phyloP scores from a whole-genome alignment of 1,140 invertebrate genomes.

The Campoletis sonorensis region DNA sequence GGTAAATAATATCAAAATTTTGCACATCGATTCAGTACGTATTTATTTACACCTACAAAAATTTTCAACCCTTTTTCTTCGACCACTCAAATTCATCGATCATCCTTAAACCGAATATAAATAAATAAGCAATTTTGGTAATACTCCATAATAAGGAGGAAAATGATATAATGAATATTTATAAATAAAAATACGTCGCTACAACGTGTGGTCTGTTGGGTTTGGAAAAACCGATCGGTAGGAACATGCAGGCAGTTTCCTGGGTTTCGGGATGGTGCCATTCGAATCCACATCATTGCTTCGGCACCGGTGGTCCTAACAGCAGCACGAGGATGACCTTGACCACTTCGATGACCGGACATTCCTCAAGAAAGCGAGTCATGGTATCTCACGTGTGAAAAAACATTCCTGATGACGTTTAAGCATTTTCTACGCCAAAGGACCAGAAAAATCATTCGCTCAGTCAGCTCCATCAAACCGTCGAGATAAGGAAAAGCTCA shows the following conservation, averaged over 20 bases:
- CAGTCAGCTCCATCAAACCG: too few species aligned
- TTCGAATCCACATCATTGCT: conserved; percentile 69
- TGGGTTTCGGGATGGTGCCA: conserved; percentile 72
- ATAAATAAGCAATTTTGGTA: neutral
- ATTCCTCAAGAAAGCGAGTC: conserved; percentile 72
- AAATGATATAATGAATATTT: neutral
- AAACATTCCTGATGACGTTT: neutral
- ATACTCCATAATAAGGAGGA: neutral
- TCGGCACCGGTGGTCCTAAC: conserved; percentile 61
- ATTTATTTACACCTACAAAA: too few species aligned
- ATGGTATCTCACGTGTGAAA: conserved; percentile 73
- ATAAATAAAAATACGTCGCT: neutral
- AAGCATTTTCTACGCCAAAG: too few species aligned
- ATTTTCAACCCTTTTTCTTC: too few species aligned
- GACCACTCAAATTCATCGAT: too few species aligned
- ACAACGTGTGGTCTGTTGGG: conserved; percentile 27
- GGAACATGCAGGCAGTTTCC: conserved; percentile 71
- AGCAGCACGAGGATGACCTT: conserved; percentile 70
- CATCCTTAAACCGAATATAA: neutral
- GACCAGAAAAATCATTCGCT: too few species aligned
- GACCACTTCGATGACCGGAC: conserved; percentile 72
- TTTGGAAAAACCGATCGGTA: conserved; percentile 53
- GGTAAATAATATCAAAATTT: too few species aligned
- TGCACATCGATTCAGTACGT: too few species aligned
- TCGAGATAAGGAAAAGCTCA: too few species aligned